Conservation (phyloP, 2,113 vertebrate species). For the Narcine bancroftii region DNA sequence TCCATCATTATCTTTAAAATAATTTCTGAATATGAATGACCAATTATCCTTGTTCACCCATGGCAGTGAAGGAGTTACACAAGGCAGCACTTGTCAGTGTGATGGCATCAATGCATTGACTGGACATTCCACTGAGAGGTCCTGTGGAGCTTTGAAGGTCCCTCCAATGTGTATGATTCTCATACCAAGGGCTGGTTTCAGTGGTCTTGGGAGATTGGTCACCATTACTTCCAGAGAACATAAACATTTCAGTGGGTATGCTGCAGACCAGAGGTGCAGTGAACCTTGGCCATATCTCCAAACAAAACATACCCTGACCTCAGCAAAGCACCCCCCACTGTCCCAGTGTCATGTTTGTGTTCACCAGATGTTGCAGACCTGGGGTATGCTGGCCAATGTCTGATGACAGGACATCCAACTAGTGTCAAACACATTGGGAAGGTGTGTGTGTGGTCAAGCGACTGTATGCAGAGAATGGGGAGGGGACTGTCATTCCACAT, state of each 20-base stretch:
- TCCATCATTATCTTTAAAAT: neutral
- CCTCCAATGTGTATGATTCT: neutral
- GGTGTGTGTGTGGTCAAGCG: neutral
- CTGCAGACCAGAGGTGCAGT: neutral
- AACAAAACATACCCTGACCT: neutral
- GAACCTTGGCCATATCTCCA: neutral
- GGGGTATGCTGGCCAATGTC: neutral
- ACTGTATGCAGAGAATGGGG: neutral
- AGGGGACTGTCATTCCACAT: neutral
- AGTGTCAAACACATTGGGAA: neutral
- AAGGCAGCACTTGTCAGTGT: neutral
- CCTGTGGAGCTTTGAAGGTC: neutral
- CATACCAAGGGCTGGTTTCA: neutral
- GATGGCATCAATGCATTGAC: neutral
- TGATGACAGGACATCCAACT: neutral
- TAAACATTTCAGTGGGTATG: neutral
- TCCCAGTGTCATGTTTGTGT: neutral
- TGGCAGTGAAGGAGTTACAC: neutral
- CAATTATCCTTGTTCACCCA: neutral
- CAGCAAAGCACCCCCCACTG: neutral
- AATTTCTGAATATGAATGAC: neutral
- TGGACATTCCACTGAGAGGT: neutral
- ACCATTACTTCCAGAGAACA: neutral
- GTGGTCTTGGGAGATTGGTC: neutral
- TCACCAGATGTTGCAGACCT: neutral